These are phyloP conservation scores for Lycorma delicatula DNA, from an alignment of 1,140 invertebrate species.

Conservation along the genomic window DNA sequence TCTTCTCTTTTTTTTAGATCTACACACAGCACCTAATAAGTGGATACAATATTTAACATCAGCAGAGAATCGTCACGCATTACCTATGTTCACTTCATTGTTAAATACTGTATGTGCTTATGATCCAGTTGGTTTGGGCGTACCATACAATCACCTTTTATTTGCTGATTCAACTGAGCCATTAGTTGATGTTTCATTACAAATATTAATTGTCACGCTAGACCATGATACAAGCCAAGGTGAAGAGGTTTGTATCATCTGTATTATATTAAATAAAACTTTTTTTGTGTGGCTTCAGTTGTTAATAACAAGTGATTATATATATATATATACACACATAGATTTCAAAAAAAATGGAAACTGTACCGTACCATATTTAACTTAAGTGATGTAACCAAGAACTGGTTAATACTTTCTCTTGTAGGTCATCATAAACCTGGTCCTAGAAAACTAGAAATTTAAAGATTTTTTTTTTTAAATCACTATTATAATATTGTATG, in stretches of 20 bases:
- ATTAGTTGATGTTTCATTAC: constrained; percentile 89
- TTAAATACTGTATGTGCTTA: constrained; percentile 96
- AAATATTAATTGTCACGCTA: constrained; percentile 91
- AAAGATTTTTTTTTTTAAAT: too few relatives aligned
- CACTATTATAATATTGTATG: too few relatives aligned
- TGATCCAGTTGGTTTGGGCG: constrained; percentile 91
- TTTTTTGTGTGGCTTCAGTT: neutral
- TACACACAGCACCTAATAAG: constrained; percentile 38
- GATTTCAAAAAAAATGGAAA: neutral
- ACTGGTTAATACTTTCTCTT: too few relatives aligned
- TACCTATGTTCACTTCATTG: constrained; percentile 96
- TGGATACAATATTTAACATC: constrained; percentile 46
- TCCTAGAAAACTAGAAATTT: too few relatives aligned
- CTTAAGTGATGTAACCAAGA: too few relatives aligned
- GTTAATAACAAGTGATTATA: neutral
- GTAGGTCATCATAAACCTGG: too few relatives aligned
- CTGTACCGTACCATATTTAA: neutral
- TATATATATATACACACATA: neutral
- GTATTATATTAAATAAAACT: too few relatives aligned
- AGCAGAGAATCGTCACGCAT: constrained; percentile 66
- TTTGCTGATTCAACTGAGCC: constrained; percentile 93
- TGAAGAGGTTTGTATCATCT: constrained; percentile 40
- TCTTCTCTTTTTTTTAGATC: constrained; percentile 32
- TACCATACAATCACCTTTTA: constrained; percentile 96
- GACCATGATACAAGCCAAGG: constrained; percentile 70